Base-by-base conservation (phyloP, 2,888 invertebrate genomes). In the Anthophora plumipes region DNA sequence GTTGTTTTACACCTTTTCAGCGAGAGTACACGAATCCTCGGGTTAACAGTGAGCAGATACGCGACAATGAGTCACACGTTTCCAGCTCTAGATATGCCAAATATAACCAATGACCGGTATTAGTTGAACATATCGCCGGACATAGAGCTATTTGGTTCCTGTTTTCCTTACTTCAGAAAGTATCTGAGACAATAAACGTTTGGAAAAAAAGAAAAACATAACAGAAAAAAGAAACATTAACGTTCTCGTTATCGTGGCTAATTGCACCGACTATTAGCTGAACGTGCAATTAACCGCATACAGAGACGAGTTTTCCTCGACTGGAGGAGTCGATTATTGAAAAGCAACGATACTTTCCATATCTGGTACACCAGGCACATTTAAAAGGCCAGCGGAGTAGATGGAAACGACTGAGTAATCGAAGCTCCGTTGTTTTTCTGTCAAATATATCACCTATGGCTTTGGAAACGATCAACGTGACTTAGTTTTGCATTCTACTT, bases 71-170 rank as follows among this genome's bases (percentile, higher is more conserved):
- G 74, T 80, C 80, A 80, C 57, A 6, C 37, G 74, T 69, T 68
- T 69, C 43, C 63, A 74, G 46, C 73, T 74, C 69, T 61, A 80
- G 80, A 79, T 80, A 79, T 74, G 80, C 64, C 78, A 61, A 79
- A 70, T 70, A 37, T 73, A 74, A 78, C 78, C 74, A 57, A 73
- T 64, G 73, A 46, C 63, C 68, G 41, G 63, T 74, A 55, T 78
- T 77, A 68, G 57, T 50, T 63, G 64, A 43, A 48, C 78, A 17
- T 69, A 78, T 73, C 78, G 64, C 68, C 63, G 64, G 17, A 31
- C 68, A 12, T 55, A 7, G 31, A 25, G 61, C 57, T 41, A 64
- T 64, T 78, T 39, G 74, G 57, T 66, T 61, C 69, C 70, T 71
- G 77, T 71, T 80, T 79, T 79, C 43, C 37, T 78, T 57, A 22